phyloP scores from a whole-genome alignment of 1,140 invertebrate species.

The fruit fly (Drosophila melanogaster) region Release_6_plus_ISO1_MT NT_033777.3:13936001-13936500 shows the following conservation, averaged over 20 bases:
- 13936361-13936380: slow-evolving; percentile 36
- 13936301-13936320: slow-evolving; percentile 51
- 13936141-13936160: no score
- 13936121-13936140: no score
- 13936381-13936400: slow-evolving; percentile 70
- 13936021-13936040: slow-evolving; percentile 16
- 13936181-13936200: no score
- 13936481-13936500: slow-evolving; percentile 54
- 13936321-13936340: slow-evolving; percentile 24
- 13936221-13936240: no score
- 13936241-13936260: no score
- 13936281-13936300: slow-evolving; percentile 17
- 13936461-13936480: slow-evolving; percentile 59
- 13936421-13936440: slow-evolving; percentile 70
- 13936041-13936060: slow-evolving; percentile 67
- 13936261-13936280: no score
- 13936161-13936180: no score
- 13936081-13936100: slow-evolving; percentile 16
- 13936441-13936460: slow-evolving; percentile 75
- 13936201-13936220: no score
- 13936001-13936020: slow-evolving; percentile 26
- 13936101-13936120: no score
- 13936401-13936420: slow-evolving; percentile 70
- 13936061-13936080: slow-evolving; percentile 68
- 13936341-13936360: slow-evolving; percentile 17